Base-by-base conservation (phyloP, 2,888 invertebrate species). In the Eristalis tenax region DNA sequence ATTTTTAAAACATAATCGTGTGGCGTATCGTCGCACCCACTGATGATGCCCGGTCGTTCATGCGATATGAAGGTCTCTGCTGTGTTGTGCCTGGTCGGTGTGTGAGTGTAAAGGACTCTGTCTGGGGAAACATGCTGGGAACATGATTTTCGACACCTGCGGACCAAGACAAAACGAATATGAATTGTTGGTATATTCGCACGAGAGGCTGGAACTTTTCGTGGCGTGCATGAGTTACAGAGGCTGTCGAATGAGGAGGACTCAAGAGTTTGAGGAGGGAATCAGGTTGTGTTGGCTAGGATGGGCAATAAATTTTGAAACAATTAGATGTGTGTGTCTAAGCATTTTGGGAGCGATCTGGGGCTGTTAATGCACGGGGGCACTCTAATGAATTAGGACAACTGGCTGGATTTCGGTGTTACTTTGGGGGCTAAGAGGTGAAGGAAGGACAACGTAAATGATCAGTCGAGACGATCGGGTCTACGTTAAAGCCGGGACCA, bases 101-200 rank as follows among this genome's bases (percentile, higher is more conserved):
- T 66, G 23, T 66, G n/a, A 40, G 68, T 18, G 32, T 6, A 22
- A 32, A 38, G 38, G 38, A 38, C 38, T 38, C 13, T 38, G 38
- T 13, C 10, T 22, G 56, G 57, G 57, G 3, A 56, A 18, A 26
- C 32, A 40, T 4, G 43, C 15, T 18, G 13, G 35, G 18, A 56
- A 63, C 64, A 70, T 70, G 69, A 69, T 59, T 73, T 79, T 59
- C 79, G 65, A 73, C 77, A 77, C 77, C 77, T 77, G 77, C 63
- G 69, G 38, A 77, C 69, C 63, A 43, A 32, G 65, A 43, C 71
- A 65, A 79, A 59, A 71, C 57, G 79, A 71, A 79, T 66, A 71
- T 71, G 56, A 26, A 65, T 65, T 63, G 50, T 50, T 35, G 13
- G 18, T n/a, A 28, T 23, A n/a, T 57, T 13, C 63, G 66, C 61